These are phyloP conservation scores for Dendrolimus houi DNA, from an alignment of 2,888 invertebrate genomes.

Conservation along the genomic window DNA sequence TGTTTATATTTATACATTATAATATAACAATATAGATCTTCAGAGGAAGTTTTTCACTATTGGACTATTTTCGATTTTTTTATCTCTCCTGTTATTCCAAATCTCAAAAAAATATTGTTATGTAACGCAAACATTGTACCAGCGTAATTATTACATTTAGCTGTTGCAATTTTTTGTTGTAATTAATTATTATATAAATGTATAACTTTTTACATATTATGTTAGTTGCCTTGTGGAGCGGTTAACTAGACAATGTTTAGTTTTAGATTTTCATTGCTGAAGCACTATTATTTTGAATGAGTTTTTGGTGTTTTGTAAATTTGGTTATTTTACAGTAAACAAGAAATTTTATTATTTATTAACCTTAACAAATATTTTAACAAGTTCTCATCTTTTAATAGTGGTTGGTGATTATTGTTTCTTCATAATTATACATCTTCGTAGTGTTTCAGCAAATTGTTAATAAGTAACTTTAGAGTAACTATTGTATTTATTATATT, in stretches of 20 bases:
- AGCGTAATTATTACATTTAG: slow-evolving; percentile 16
- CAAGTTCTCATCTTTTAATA: too few species aligned
- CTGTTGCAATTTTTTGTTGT: slow-evolving; percentile 39
- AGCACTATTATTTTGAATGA: slow-evolving; percentile 30
- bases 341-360: background rate
- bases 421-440: too few species aligned
- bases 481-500: slow-evolving; percentile 4
- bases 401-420: too few species aligned
- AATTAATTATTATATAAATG: slow-evolving; percentile 11
- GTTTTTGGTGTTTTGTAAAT: background rate
- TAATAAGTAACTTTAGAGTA: background rate
- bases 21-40: too few species aligned
- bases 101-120: background rate
- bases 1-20: too few species aligned
- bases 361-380: too few species aligned
- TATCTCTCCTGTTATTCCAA: background rate
- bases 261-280: slow-evolving; percentile 28
- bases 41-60: too few species aligned
- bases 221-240: slow-evolving; percentile 22
- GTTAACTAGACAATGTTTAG: slow-evolving; percentile 29
- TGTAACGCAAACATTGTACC: background rate
- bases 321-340: background rate
- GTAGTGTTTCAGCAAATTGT: background rate
- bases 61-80: too few species aligned
- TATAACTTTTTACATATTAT: slow-evolving; percentile 9